Evolutionary conservation across 1,140 invertebrate genomes (phyloP), one percentile per base, ranked within the genome.

Genomic region (Drosophila willistoni): DNA sequence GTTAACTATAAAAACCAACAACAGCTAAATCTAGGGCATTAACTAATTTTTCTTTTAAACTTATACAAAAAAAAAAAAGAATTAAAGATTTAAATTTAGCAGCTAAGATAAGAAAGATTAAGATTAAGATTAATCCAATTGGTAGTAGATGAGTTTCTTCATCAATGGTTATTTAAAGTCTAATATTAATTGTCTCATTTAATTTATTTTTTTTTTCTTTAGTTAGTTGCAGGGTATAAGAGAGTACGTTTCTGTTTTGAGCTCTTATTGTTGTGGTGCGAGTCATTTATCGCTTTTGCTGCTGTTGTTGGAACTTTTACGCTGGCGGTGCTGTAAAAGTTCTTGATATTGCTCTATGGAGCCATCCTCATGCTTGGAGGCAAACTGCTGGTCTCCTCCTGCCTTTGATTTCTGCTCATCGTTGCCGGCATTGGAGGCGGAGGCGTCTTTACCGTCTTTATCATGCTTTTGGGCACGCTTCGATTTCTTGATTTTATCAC

Each of bases 401-500:
- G 64, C 59, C 39, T 76, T 65, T n/a, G 68, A 59, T 34, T 72
- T 64, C 33, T 68, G 64, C 70, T 73, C 66, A 39, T 73, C 33
- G 54, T 56, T 56, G 56, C 62, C 19, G 10, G 41, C 64, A 29
- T 10, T 36, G 9, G 10, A 39, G 36, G 36, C 12, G 36, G 36
- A 12, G 12, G 61, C 19, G 14, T 41, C 44, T 55, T 75, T 84
- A 29, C 63, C 61, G 14, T 69, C 70, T 25, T 29, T 67, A 59
- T 29, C 61, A 63, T 75, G 73, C 61, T 81, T 79, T 71, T 87
- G 74, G n/a, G 74, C 64, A 63, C 89, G 93, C 74, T 94, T 94
- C 17, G 94, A 87, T 76, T 94, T 93, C 72, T 92, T 94, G 74
- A 94, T 94, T 82, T 94, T 94, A 76, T 94, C 94, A 64, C 94